Evolutionary conservation across 2,113 vertebrate species (phyloP), one percentile per base, ranked within the genome.

Genomic region (Colaptes auratus): DNA sequence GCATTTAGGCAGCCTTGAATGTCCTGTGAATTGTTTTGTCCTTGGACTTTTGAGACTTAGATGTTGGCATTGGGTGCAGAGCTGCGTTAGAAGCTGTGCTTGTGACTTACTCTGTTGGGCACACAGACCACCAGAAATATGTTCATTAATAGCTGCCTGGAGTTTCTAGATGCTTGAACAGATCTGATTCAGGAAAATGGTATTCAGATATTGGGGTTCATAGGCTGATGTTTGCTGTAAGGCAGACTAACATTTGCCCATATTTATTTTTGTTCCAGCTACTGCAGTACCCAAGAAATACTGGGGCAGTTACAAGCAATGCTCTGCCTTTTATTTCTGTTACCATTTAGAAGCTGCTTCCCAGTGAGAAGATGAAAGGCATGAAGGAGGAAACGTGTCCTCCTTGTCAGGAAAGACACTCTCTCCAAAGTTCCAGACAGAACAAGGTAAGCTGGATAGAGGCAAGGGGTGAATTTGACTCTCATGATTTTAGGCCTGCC

Each of bases 381-480:
- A n/a, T n/a, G n/a, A n/a, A n/a, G n/a, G n/a, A n/a, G n/a, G 71
- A n/a, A 60, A 63, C 0, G 4, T 67, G 35, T 36, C 44, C 27
- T 33, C 27, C 31, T 30, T 46, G 30, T 8, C 2, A 0, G 65
- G 69, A 78, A 65, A 39, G n/a, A 19, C 0, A 0, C 30, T 74
- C 25, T 67, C 79, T 44, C 27, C 25, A 19, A 69, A 58, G 11
- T 31, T 81, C 27, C 80, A 39, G 39, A 63, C 4, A 5, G 78
- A 79, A 6, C 25, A 13, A 70, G 74, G 81, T 89, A 25, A 74
- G 84, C 17, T 61, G 50, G 39, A 15, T 10, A 52, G 69, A 63
- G 48, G 18, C 15, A 10, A 69, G 61, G 23, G 59, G 10, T 1
- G 15, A 48, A 21, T 69, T 18, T 48, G 60, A 42, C 42, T 19